Evolutionary conservation across 2,113 vertebrate species (phyloP).

Genomic region (Emydura subglobosa): DNA sequence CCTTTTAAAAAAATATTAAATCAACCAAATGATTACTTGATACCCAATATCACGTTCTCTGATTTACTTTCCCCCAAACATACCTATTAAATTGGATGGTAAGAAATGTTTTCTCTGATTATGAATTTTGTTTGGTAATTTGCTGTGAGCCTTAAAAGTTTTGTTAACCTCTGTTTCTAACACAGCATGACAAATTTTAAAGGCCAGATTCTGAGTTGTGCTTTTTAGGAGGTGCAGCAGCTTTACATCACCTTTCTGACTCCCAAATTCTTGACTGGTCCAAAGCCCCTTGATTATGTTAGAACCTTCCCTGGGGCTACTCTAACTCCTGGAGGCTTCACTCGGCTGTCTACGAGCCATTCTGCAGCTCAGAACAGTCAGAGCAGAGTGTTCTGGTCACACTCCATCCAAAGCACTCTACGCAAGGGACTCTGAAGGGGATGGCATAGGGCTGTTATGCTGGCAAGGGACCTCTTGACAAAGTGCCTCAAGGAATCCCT

Average conservation of each 20-base stretch:
- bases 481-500: too few species aligned
- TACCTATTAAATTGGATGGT: neutral
- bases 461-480: too few species aligned
- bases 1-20: neutral
- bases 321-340: neutral
- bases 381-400: neutral
- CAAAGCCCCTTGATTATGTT: neutral
- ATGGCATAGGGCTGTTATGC: neutral
- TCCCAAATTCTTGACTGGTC: neutral
- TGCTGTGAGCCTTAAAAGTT: neutral
- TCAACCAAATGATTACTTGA: neutral
- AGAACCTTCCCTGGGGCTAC: neutral
- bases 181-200: neutral
- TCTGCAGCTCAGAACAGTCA: neutral
- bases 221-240: neutral
- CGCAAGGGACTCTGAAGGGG: neutral
- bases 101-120: neutral
- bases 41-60: neutral
- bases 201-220: neutral
- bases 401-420: neutral
- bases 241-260: neutral
- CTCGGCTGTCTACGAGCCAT: neutral
- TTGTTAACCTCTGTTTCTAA: neutral
- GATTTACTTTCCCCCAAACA: neutral
- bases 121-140: neutral